Conservation (phyloP, 2,113 vertebrate genomes). For the Cinclus mexicanus region DNA sequence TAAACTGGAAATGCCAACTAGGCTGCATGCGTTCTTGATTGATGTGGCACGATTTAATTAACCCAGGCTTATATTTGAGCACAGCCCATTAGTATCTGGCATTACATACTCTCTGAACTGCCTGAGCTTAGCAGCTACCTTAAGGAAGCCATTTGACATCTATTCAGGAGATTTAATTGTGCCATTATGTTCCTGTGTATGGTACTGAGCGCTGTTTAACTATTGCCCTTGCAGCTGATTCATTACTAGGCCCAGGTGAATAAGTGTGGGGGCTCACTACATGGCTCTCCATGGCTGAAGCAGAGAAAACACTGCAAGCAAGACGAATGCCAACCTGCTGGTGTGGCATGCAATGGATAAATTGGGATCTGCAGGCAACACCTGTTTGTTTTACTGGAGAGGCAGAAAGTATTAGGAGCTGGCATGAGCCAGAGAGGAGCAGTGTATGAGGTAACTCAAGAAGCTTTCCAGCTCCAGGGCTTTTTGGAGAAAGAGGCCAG, state of each 20-base stretch:
- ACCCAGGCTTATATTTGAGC: neutral
- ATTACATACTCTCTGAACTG: slow-evolving; percentile 4
- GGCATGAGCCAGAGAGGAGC: neutral
- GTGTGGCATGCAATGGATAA: neutral
- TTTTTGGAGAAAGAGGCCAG: slow-evolving; percentile 20
- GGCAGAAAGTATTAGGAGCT: slow-evolving; percentile 3
- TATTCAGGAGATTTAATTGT: slow-evolving; percentile 21
- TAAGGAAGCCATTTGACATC: slow-evolving; percentile 27
- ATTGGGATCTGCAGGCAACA: slow-evolving; percentile 7
- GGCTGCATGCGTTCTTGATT: neutral
- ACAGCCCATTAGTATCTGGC: neutral
- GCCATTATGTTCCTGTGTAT: neutral
- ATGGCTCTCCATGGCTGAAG: neutral
- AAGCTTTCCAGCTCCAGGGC: slow-evolving; percentile 29
- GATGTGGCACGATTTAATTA: neutral
- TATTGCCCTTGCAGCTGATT: neutral
- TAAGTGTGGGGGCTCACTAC: neutral
- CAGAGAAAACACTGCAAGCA: neutral
- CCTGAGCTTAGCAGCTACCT: slow-evolving; percentile 12
- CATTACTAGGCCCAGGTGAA: neutral
- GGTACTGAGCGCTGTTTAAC: slow-evolving; percentile 5
- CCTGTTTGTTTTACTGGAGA: slow-evolving; percentile 26
- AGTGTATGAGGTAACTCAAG: slow-evolving; percentile 4
- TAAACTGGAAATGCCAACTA: neutral
- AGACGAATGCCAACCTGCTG: rapidly evolving